phyloP scores from a whole-genome alignment of 2,888 invertebrate species.

The Hypena proboscidalis region DNA sequence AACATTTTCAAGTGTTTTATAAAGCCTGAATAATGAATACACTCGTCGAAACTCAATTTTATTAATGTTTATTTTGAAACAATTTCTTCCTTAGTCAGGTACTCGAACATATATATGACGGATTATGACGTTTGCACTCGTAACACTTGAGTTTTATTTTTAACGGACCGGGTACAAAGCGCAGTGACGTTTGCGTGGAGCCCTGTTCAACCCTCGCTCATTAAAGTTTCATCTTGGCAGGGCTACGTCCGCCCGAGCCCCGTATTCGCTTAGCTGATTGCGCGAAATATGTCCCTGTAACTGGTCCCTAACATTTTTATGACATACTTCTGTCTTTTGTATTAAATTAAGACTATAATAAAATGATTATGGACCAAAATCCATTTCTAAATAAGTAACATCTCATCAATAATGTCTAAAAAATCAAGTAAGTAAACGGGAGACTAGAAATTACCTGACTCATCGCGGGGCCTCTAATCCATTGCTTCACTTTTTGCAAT shows the following conservation, averaged over 20 bases:
- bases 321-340: slow-evolving; percentile 1
- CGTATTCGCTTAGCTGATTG: slow-evolving; percentile 25
- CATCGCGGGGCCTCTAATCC: slow-evolving; percentile 2
- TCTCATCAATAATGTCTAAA: no score
- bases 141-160: slow-evolving; percentile 48
- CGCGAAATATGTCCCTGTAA: slow-evolving; percentile 25
- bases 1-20: no score
- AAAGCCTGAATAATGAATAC: no score
- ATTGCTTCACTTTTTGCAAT: slow-evolving; percentile 23
- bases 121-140: slow-evolving; percentile 21
- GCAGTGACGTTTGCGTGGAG: slow-evolving; percentile 45
- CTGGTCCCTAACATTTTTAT: slow-evolving; percentile 8
- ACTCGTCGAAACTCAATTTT: no score
- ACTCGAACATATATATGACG: no score
- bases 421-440: no score
- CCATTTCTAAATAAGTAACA: no score
- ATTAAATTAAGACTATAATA: no score
- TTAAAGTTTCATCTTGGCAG: slow-evolving; percentile 57
- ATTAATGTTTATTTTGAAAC: no score
- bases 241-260: slow-evolving; percentile 20
- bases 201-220: slow-evolving; percentile 54
- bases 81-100: no score
- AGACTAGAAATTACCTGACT: slow-evolving; percentile 4
- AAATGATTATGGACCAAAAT: no score
- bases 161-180: slow-evolving; percentile 45